phyloP scores from a whole-genome alignment of 2,797 vertebrate genomes.

The Esox lucius region DNA sequence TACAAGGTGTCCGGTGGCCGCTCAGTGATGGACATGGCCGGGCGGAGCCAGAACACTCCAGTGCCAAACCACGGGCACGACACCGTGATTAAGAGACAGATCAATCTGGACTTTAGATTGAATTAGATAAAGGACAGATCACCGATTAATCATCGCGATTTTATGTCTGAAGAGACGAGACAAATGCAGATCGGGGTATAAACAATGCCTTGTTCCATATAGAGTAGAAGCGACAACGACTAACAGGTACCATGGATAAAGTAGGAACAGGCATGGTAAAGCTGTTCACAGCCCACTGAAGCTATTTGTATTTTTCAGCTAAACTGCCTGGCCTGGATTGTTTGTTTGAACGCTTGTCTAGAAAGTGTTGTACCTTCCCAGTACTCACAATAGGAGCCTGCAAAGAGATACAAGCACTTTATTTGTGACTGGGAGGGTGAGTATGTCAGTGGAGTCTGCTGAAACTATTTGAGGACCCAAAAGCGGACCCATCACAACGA shows the following conservation, averaged over 20 bases:
- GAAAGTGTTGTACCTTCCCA: not conserved
- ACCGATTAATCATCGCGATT: not conserved
- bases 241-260: not conserved
- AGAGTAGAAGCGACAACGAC: not conserved
- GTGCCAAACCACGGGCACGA: not conserved
- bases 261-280: not conserved
- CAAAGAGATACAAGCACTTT: not conserved
- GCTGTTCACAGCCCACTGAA: not conserved
- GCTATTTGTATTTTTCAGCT: not conserved
- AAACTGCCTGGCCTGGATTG: not conserved
- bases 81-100: not conserved
- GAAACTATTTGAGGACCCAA: conserved; percentile 47
- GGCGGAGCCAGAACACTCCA: not conserved
- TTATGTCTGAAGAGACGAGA: not conserved
- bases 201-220: too few relatives aligned
- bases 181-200: not conserved
- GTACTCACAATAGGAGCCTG: not conserved
- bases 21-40: not conserved
- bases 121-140: not conserved
- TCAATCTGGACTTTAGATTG: not conserved
- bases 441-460: conserved; percentile 9
- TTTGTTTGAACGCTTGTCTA: not conserved
- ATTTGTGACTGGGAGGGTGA: not conserved
- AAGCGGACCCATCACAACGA: conserved; percentile 29
- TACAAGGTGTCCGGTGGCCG: conserved; percentile 30